Conservation (phyloP, 2,113 vertebrate genomes). For the Semnopithecus entellus region DNA sequence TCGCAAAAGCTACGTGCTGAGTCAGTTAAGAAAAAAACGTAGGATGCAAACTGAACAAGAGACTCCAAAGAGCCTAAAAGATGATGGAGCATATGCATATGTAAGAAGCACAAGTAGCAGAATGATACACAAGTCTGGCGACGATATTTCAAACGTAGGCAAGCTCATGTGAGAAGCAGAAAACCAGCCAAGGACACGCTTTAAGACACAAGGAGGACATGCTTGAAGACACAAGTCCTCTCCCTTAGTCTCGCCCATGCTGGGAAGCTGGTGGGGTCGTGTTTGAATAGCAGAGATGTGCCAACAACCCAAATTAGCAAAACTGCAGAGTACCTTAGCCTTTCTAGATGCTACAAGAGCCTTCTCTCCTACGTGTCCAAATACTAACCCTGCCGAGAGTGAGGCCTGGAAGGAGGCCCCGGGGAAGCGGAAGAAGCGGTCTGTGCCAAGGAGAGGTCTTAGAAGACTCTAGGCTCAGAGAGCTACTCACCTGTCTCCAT, state of each 20-base stretch:
- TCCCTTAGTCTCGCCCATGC: background rate
- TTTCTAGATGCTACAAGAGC: background rate
- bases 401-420: background rate
- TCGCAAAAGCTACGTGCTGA: background rate
- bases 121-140: background rate
- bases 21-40: background rate
- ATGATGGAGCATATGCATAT: background rate
- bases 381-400: background rate
- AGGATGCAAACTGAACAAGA: background rate
- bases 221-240: background rate
- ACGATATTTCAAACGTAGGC: background rate
- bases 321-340: background rate
- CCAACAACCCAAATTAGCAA: background rate
- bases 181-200: background rate
- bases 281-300: background rate
- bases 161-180: background rate
- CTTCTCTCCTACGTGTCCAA: background rate
- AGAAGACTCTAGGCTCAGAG: background rate
- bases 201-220: background rate
- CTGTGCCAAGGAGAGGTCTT: fast-evolving
- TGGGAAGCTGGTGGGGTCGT: background rate
- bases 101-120: background rate
- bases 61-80: background rate
- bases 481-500: conserved; percentile 80
- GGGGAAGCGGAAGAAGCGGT: too few relatives aligned